Base-by-base conservation (phyloP, 2,797 vertebrate genomes). In the Ataeniobius toweri region DNA sequence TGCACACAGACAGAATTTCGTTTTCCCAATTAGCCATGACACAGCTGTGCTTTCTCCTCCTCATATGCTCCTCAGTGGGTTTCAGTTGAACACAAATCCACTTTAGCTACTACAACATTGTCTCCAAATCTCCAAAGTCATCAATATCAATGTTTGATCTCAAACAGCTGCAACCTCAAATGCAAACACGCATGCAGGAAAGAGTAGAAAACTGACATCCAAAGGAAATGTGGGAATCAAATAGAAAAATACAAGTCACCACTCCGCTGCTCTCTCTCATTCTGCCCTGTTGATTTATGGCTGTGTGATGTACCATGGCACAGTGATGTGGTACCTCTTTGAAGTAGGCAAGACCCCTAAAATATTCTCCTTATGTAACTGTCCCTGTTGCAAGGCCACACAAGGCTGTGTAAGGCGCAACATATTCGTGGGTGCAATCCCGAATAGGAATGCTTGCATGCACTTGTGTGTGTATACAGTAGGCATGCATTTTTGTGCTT, bases 311-410 rank as follows among this genome's bases (percentile, higher is more conserved):
- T 79, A 74, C 80, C 85, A 82, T 88, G 86, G 86, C 85, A 91
- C 77, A 74, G 85, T 90, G 88, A 90, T 74, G 85, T 89, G 87
- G 85, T 82, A 85, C 80, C 79, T 84, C 92, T 95, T 93, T 94
- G 90, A 94, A 94, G 93, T 88, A 81, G 83, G 70, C 89, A 73
- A 90, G 84, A 77, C 83, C 88, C 91, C 86, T 73, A 92, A 94
- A 95, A 95, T 93, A 94, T 91, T 88, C 85, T 84, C 81, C 91
- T 95, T 96, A 96, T 92, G 92, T 95, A 95, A 95, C 93, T 90
- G 94, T 93, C 88, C 91, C 86, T 85, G 80, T 91, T 94, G 86
- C 84, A 79, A 85, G 85, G 86, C 80, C 71, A 31, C 71, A 79
- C 44, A 58, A 84, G 83, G 80, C 86, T 86, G 81, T 85, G 84